These are phyloP conservation scores for Sinocyclocheilus grahami DNA, from an alignment of 2,113 vertebrate genomes.

Conservation along the genomic window DNA sequence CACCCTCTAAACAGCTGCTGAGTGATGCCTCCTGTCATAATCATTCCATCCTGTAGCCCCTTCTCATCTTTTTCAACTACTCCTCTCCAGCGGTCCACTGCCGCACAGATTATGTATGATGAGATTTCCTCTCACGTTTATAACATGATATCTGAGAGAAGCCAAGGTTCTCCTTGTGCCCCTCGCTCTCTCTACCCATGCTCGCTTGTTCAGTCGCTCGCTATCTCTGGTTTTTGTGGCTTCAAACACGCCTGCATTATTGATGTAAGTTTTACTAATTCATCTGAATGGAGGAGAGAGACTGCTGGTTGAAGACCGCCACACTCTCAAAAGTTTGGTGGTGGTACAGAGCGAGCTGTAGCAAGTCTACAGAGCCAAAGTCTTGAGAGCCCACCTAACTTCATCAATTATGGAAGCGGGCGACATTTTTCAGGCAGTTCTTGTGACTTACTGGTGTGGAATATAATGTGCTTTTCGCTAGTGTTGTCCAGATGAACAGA, in stretches of 20 bases:
- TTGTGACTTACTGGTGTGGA: conserved; percentile 42
- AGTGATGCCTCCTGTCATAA: conserved; percentile 67
- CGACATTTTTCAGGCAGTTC: conserved; percentile 48
- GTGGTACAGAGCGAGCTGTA: conserved; percentile 35
- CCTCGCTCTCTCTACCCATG: conserved; percentile 14
- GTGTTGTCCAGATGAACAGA: conserved; percentile 42
- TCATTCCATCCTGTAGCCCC: conserved; percentile 56
- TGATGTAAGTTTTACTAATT: conserved; percentile 65
- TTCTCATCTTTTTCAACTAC: conserved; percentile 38
- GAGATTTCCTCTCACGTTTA: conserved; percentile 61
- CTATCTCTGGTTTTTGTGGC: conserved; percentile 57
- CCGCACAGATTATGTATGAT: conserved; percentile 55
- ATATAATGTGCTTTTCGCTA: conserved; percentile 31
- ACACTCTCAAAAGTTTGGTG: conserved; percentile 47
- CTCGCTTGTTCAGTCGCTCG: conserved; percentile 47
- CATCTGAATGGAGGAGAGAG: conserved; percentile 53
- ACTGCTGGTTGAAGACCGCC: conserved; percentile 35
- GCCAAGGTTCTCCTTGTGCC: conserved; percentile 30
- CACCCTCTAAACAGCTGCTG: conserved; percentile 68
- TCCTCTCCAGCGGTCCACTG: conserved; percentile 46
- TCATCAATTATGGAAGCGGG: conserved; percentile 59
- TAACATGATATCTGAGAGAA: conserved; percentile 59
- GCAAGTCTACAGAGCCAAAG: conserved; percentile 29
- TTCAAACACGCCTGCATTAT: conserved; percentile 65
- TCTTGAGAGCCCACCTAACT: conserved; percentile 38